phyloP scores from a whole-genome alignment of 2,888 invertebrate genomes.

The Leucophora obtusa region DNA sequence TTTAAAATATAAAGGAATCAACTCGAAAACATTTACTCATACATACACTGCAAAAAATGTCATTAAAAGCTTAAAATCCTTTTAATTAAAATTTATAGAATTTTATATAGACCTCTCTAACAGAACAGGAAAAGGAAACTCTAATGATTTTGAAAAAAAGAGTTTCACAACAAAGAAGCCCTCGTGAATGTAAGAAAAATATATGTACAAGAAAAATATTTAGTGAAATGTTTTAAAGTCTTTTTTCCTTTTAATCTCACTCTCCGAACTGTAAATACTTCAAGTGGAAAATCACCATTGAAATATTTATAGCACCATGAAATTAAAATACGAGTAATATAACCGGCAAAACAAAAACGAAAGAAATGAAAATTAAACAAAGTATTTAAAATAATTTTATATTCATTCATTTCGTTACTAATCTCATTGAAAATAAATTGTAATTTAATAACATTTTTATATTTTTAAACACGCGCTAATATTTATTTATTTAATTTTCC shows the following conservation, averaged over 20 bases:
- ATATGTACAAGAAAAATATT: not conserved
- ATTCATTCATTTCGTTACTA: constrained; percentile 5
- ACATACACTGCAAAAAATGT: constrained; percentile 1
- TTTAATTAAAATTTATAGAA: constrained; percentile 26
- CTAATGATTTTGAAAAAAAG: not conserved
- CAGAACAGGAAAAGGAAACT: constrained; percentile 2
- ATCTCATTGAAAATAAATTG: constrained; percentile 36
- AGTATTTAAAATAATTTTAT: not conserved
- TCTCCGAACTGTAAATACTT: constrained; percentile 16
- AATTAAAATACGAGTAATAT: constrained; percentile 16
- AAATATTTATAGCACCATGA: constrained; percentile 25
- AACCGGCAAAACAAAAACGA: not conserved
- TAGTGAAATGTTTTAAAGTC: not conserved
- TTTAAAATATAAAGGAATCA: not conserved
- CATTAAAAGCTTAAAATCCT: constrained; percentile 11
- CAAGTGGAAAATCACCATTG: constrained; percentile 25
- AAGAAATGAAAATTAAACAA: not conserved
- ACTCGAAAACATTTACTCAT: not conserved
- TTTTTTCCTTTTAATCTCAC: not conserved
- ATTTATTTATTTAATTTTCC: constrained; percentile 3
- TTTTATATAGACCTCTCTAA: not conserved
- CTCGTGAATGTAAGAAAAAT: not conserved
- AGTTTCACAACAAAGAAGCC: not conserved
- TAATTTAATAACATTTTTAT: constrained; percentile 45
- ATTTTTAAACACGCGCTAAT: constrained; percentile 48